A percentile compares a stretch with the other conserved stretches of the same genome.
Evolutionary conservation across 2,797 vertebrate species (phyloP).

Genomic region (Trichosurus vulpecula): DNA sequence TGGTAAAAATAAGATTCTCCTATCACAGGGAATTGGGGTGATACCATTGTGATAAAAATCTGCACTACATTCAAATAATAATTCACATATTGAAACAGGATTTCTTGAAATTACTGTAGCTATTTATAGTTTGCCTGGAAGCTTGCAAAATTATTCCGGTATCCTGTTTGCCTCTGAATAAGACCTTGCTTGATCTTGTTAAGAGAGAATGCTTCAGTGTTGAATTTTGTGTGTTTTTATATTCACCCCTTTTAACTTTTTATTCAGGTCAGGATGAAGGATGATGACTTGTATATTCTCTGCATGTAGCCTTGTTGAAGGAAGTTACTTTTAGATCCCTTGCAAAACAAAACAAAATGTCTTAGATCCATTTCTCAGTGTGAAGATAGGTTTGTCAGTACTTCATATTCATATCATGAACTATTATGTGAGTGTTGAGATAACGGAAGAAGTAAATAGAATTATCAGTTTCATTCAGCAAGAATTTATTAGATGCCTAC

Average conservation of each 20-base stretch:
- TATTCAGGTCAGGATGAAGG: conserved; percentile 9
- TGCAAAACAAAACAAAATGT: conserved; percentile 42
- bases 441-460: neutral
- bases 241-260: neutral
- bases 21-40: conserved; percentile 72
- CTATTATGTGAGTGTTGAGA: neutral
- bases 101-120: conserved; percentile 68
- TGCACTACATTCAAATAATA: conserved; percentile 46
- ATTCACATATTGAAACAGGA: neutral
- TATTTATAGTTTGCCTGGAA: conserved; percentile 73
- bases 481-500: neutral
- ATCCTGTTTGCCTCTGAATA: conserved; percentile 79
- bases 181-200: conserved; percentile 71
- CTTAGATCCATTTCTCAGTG: conserved; percentile 24
- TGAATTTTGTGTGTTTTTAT: neutral
- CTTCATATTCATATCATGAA: neutral
- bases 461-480: neutral
- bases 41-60: conserved; percentile 70
- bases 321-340: conserved; percentile 32
- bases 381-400: neutral
- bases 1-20: conserved; percentile 89
- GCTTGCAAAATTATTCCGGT: conserved; percentile 46
- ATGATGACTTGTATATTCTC: conserved; percentile 30
- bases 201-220: conserved; percentile 47
- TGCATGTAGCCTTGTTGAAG: neutral